phyloP scores from a whole-genome alignment of 1,140 invertebrate genomes.

The Ladona fulva region DNA sequence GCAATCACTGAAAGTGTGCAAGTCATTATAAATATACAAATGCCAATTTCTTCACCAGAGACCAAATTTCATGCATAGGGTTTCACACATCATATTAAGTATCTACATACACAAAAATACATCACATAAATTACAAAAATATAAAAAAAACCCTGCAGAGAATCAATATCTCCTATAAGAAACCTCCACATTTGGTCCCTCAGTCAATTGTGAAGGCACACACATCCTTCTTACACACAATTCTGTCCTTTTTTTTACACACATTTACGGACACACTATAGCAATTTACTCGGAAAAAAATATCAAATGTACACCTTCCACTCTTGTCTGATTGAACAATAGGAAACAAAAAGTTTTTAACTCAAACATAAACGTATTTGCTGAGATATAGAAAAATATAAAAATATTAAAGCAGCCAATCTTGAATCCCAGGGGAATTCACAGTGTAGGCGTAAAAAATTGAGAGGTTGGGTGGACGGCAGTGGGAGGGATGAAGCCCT shows the following conservation, averaged over 20 bases:
- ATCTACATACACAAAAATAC: slow-evolving; percentile 7
- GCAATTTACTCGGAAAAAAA: not conserved
- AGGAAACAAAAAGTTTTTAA: too few species aligned
- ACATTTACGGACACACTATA: not conserved
- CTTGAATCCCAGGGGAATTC: not conserved
- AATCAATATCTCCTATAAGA: not conserved
- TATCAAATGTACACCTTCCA: slow-evolving; percentile 6
- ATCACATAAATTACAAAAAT: slow-evolving; percentile 11
- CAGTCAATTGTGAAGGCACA: not conserved
- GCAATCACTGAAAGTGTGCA: not conserved
- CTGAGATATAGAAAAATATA: not conserved
- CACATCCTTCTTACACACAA: not conserved
- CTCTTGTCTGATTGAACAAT: not conserved
- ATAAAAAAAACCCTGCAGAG: slow-evolving; percentile 5
- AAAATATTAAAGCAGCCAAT: slow-evolving; percentile 10
- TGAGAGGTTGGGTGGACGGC: not conserved
- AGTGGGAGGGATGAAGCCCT: not conserved
- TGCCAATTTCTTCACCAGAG: not conserved
- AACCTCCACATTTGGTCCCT: slow-evolving; percentile 7
- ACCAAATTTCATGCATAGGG: not conserved
- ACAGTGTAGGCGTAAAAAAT: not conserved
- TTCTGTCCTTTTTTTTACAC: not conserved
- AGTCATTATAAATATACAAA: slow-evolving; percentile 11
- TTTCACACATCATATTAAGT: not conserved
- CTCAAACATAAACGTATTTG: too few species aligned